A percentile compares a stretch with the other conserved stretches of the same genome.
Conservation (phyloP, 2,888 invertebrate genomes). For the Dicycla oo region DNA sequence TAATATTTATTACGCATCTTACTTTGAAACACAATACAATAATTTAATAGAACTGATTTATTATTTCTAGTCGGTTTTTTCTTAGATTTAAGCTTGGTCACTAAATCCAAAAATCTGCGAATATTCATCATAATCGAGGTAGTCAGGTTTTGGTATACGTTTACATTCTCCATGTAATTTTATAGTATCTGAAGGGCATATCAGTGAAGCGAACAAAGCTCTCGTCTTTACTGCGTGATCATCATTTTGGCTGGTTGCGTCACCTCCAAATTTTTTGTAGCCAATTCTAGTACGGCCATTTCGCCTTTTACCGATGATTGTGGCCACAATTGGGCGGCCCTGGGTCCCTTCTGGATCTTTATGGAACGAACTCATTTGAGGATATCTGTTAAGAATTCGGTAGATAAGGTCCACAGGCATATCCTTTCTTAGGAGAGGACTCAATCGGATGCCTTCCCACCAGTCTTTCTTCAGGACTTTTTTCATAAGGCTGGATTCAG, state of each 20-base stretch:
- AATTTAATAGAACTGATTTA: background rate
- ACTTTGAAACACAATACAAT: background rate
- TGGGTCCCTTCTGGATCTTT: background rate
- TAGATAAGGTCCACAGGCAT: conserved; percentile 10
- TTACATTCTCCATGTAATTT: conserved; percentile 12
- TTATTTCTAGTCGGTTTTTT: background rate
- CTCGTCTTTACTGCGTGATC: conserved; percentile 16
- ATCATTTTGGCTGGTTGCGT: background rate
- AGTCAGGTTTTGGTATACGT: background rate
- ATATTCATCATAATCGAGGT: background rate
- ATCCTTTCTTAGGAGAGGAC: background rate
- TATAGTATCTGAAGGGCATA: conserved; percentile 6
- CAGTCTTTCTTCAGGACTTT: conserved; percentile 12
- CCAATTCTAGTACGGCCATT: background rate
- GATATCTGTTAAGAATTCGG: conserved; percentile 5
- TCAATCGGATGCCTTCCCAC: background rate
- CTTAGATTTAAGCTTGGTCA: background rate
- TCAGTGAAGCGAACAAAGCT: background rate
- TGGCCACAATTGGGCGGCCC: background rate
- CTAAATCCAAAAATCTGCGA: background rate
- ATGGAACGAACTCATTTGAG: background rate
- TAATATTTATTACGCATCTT: background rate
- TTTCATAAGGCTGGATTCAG: background rate
- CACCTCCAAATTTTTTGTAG: background rate
- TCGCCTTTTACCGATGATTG: background rate